phyloP scores from a whole-genome alignment of 35 echinoderm and acorn worm species.

The Heliocidaris tuberculata region DNA sequence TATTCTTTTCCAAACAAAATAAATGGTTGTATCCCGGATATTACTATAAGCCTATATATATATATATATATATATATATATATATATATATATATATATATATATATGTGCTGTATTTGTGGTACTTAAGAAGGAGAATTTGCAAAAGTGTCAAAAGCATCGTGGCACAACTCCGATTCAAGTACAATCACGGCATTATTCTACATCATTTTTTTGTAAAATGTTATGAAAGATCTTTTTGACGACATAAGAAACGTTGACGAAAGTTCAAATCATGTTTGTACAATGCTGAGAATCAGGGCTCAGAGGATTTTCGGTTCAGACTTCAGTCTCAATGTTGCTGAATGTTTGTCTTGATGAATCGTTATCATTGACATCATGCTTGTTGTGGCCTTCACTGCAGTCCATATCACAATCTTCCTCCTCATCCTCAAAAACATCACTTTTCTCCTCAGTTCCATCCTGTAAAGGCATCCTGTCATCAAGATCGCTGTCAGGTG shows the following conservation, averaged over 20 bases:
- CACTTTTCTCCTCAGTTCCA: neutral
- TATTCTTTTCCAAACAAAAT: too few relatives aligned
- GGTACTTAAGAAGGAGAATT: neutral
- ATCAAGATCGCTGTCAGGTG: slow-evolving; percentile 24
- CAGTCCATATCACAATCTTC: slow-evolving; percentile 19
- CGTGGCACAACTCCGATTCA: too few relatives aligned
- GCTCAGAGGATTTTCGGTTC: neutral
- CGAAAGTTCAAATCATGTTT: neutral
- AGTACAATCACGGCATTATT: too few relatives aligned
- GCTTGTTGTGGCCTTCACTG: neutral
- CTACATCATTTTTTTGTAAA: neutral
- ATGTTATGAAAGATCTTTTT: slow-evolving; percentile 18
- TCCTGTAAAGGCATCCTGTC: slow-evolving; percentile 8
- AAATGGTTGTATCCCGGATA: too few relatives aligned
- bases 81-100: too few relatives aligned
- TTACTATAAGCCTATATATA: too few relatives aligned
- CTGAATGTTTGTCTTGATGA: slow-evolving; percentile 2
- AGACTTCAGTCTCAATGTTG: slow-evolving; percentile 62
- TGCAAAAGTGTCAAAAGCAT: too few relatives aligned
- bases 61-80: too few relatives aligned
- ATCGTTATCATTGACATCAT: neutral
- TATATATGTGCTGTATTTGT: too few relatives aligned
- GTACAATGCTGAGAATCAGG: neutral
- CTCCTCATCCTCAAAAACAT: slow-evolving; percentile 49
- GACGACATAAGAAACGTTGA: neutral